Evolutionary conservation across 1,140 invertebrate genomes (phyloP).

Genomic region (Periplaneta americana): DNA sequence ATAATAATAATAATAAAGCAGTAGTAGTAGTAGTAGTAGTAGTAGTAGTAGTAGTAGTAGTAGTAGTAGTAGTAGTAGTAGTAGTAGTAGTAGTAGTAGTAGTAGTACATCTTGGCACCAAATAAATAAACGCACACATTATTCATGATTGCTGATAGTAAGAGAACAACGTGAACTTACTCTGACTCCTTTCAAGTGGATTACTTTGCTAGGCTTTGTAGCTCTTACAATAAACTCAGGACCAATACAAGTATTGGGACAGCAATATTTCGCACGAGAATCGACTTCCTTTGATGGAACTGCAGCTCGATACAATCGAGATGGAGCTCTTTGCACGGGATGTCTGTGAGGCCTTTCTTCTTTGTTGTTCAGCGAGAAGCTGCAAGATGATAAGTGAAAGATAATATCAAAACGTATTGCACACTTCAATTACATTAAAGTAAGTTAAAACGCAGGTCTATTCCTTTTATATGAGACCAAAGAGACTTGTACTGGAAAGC

Average conservation of each 20-base stretch:
- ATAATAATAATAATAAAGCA: too few species aligned
- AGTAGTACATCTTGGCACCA: too few species aligned
- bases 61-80: too few species aligned
- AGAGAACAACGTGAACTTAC: conserved; percentile 30
- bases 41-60: too few species aligned
- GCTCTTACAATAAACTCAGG: conserved; percentile 69
- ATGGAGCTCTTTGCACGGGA: conserved; percentile 65
- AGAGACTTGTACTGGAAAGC: too few species aligned
- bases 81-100: too few species aligned
- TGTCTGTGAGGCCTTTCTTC: conserved; percentile 39
- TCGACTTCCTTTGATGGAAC: conserved; percentile 24
- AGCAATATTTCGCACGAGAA: conserved; percentile 34
- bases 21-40: too few species aligned
- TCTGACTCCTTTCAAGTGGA: conserved; percentile 47
- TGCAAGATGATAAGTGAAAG: background rate
- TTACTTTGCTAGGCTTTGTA: conserved; percentile 51
- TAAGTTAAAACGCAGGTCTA: too few species aligned
- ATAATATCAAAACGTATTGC: background rate
- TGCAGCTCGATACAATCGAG: conserved; percentile 54
- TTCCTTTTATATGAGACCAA: too few species aligned
- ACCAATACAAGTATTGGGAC: conserved; percentile 46
- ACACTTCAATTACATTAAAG: too few species aligned
- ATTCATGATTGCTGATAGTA: too few species aligned
- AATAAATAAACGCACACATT: too few species aligned
- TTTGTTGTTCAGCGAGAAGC: conserved; percentile 1